Base-by-base conservation (phyloP, 2,888 invertebrate species). In the Drosophila stalkeri region DNA sequence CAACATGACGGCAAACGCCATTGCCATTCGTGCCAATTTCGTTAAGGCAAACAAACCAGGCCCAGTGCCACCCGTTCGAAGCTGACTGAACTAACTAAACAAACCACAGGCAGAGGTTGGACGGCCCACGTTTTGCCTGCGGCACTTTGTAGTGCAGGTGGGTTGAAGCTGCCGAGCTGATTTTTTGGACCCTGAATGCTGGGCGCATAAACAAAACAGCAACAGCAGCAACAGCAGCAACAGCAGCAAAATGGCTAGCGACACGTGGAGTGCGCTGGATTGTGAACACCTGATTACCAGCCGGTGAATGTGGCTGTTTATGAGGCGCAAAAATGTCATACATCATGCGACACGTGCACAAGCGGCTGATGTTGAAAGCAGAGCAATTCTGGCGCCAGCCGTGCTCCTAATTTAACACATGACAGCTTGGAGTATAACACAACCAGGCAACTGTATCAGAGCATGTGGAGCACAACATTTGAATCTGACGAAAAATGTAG, bases 251-350 rank as follows among this genome's bases (percentile, higher is more conserved):
- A 63, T 68, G 71, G 56, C 60, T 47, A 61, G 57, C 56, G 60
- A 47, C 68, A 64, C 55, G 68, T 54, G 75, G 64, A 63, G 77
- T 65, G 65, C 46, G 47, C 66, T 66, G 73, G 60, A 64, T 73
- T 75, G 61, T 57, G 64, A 59, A 60, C 59, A 75, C 82, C 75
- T 89, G 81, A 86, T 89, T 89, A 88, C 72, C 71, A 77, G 57
- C 61, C 64, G 59, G 65, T 54, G 60, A 76, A 62, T 75, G 75
- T 70, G 74, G 72, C 75, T 89, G 89, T 84, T 86, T 86, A 86
- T 86, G 89, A 86, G 81, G 85, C 84, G 87, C 87, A 84, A 86
- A 88, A 89, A 84, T 86, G 82, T 84, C 89, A 86, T 86, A 84
- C 87, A 86, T 89, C 86, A 86, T 81, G 73, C 77, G 76, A 77